Conservation (phyloP, 1,140 invertebrate species). For the Asbolus verrucosus region DNA sequence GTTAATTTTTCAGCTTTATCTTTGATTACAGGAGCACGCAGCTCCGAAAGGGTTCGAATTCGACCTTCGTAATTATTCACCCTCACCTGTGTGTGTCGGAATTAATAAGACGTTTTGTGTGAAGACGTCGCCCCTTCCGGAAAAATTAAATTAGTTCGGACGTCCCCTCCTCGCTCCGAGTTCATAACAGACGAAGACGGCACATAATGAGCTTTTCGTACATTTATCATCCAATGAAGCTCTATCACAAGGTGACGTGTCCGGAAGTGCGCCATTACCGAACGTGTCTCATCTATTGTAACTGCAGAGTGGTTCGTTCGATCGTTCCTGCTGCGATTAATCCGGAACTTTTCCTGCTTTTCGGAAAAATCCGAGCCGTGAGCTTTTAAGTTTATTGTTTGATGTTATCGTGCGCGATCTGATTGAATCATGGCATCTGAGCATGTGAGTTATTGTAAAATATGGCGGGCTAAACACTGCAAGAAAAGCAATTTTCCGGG, state of each 20-base stretch:
- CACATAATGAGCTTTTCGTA: slow-evolving; percentile 57
- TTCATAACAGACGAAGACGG: no score
- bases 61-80: slow-evolving; percentile 15
- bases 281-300: slow-evolving; percentile 61
- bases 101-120: slow-evolving; percentile 2
- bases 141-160: slow-evolving; percentile 5
- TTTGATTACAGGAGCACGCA: slow-evolving; percentile 26
- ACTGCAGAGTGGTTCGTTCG: slow-evolving; percentile 46
- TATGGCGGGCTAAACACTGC: slow-evolving; percentile 28
- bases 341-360: slow-evolving; percentile 23
- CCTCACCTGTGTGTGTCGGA: background rate
- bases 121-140: background rate
- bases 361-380: background rate
- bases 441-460: slow-evolving; percentile 34
- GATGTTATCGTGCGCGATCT: slow-evolving; percentile 21
- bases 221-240: slow-evolving; percentile 62
- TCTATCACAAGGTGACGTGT: slow-evolving; percentile 58
- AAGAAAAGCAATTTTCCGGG: slow-evolving; percentile 29
- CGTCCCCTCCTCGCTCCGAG: no score
- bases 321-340: slow-evolving; percentile 35
- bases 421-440: slow-evolving; percentile 31
- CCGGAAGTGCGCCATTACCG: slow-evolving; percentile 62
- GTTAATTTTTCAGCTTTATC: slow-evolving; percentile 48
- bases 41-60: slow-evolving; percentile 10
- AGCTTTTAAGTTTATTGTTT: slow-evolving; percentile 37